Evolutionary conservation across 2,888 invertebrate genomes (phyloP), one percentile per base, ranked within the genome.

Genomic region (Aelia acuminata): DNA sequence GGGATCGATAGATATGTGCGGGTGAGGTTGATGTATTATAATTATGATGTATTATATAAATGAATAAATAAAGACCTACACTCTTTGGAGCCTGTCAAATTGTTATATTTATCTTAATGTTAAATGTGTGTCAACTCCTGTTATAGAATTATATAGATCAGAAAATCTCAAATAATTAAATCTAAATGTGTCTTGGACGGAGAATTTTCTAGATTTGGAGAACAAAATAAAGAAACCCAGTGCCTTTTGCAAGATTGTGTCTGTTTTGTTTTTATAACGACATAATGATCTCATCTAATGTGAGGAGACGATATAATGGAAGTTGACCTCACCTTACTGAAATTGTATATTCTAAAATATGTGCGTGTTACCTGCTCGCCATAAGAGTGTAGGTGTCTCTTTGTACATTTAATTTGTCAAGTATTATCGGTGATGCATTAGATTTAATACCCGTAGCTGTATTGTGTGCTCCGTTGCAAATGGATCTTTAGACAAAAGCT

Each of bases 361-460:
- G 84, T 88, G 80, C 43, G 84, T 35, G 84, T 84, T 88, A 88
- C 88, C 88, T 39, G 84, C 88, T 88, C 53, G 20, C 11, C 18
- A 70, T 7, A 84, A 88, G 88, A 84, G 88, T 88, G 88, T 88
- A 88, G 88, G 88, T 88, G 88, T 88, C 88, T 84, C 84, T 84
- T 84, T 88, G 47, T 88, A 84, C 50, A 88, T 88, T 88, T 88
- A 84, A 53, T 84, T 84, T 84, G 13, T 70, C 87, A 80, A 63
- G 80, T 88, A 84, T 57, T 88, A 84, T 63, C 53, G 88, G 88
- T 84, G 88, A 85, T 88, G 87, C 35, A 53, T 85, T 90, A 90
- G 89, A 88, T 89, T 89, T 88, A 89, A 89, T 90, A 90, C 89
- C 90, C 88, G 87, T 90, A 90, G 90, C 50, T 89, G 85, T 89